Evolutionary conservation across 2,113 vertebrate species (phyloP), one percentile per base, ranked within the genome.

Genomic region (Poeciliopsis turrubarensis): DNA sequence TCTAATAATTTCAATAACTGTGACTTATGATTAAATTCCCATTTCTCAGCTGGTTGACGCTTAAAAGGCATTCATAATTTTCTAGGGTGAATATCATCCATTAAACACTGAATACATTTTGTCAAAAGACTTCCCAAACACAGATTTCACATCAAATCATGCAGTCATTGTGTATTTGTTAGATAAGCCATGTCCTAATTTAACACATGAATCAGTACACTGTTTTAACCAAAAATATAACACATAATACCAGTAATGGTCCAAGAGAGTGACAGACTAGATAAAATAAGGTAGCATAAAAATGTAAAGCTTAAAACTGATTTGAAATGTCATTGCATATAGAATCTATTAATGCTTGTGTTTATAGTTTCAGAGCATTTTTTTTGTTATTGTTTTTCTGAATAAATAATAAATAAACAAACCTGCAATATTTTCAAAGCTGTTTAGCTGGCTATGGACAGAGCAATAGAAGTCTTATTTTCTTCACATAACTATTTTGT

Each of bases 21-120:
- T 9, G 70, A 47, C 37, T 51, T 54, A 30, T 75, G 17, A 85
- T 85, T 76, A 77, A 66, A 75, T 75, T 5, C 13, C 5, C 15
- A 60, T 73, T 78, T 74, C 74, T 71, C 51, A 79, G 51, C 31
- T 80, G 70, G 78, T 31, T 84, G 69, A 80, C 65, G 72, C 44
- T 60, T 32, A 47, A 47, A 19, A 17, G 39, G 14, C 39, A 72
- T 5, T 25, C 8, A 60, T 57, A 1, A 47, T 71, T 78, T 75
- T 74, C 22, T 68, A 72, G 32, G 30, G 17, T 81, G 62, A 29
- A 73, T 82, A 51, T 73, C 82, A 86, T 74, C 26, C 17, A 30
- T 75, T 17, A 47, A 47, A 47, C 17, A 47, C 5, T 47, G 14
- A 47, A 47, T 83, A 77, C 72, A 32, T 68, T 29, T 37, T 68